Evolutionary conservation across 2,888 invertebrate genomes (phyloP).

Genomic region (Oasisia sp.): DNA sequence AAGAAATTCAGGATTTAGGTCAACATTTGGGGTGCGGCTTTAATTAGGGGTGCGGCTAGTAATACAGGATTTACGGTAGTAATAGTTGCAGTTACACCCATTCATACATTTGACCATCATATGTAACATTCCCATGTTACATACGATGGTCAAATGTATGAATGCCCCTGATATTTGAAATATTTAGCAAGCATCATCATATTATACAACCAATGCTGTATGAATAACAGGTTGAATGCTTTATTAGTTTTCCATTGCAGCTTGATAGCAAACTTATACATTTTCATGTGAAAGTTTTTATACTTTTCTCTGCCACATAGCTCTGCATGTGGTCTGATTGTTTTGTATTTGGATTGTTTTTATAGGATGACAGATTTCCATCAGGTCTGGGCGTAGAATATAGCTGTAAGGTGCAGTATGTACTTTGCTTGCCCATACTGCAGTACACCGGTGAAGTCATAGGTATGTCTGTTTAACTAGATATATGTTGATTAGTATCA

Average conservation of each 20-base stretch:
- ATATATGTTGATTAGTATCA: not conserved
- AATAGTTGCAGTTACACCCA: not conserved
- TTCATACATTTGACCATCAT: too few species aligned
- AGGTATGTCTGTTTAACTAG: constrained; percentile 49
- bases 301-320: not conserved
- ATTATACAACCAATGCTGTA: not conserved
- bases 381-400: constrained; percentile 62
- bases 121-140: too few species aligned
- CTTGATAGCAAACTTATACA: not conserved
- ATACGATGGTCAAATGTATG: too few species aligned
- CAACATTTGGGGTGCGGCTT: too few species aligned
- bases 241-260: not conserved
- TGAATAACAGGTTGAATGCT: not conserved
- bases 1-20: too few species aligned
- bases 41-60: too few species aligned
- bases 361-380: constrained; percentile 69
- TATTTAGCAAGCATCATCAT: not conserved
- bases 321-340: not conserved
- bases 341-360: constrained; percentile 22
- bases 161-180: not conserved
- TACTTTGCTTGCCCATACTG: constrained; percentile 72
- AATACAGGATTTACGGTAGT: too few species aligned
- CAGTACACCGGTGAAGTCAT: constrained; percentile 74
- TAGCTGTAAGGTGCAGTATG: constrained; percentile 53
- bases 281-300: constrained; percentile 29